Base-by-base conservation (phyloP, 2,797 vertebrate genomes). In the Mionectes olivaceus region DNA sequence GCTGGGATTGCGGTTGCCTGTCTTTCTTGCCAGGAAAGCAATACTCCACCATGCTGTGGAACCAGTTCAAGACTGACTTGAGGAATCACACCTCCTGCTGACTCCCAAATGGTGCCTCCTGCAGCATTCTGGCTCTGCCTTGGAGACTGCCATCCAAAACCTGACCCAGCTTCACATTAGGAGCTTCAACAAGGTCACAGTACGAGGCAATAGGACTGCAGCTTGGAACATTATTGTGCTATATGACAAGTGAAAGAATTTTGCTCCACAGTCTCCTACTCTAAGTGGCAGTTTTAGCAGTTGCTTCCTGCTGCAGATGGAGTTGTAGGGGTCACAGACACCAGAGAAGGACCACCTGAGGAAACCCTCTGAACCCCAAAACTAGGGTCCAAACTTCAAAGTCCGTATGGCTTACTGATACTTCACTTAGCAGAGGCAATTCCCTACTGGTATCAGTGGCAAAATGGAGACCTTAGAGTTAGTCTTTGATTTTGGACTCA, bases 41-140 rank as follows among this genome's bases (percentile, higher is more conserved):
- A 63, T 81, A 78, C 25, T 84, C 91, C 59, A 93, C 79, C 89
- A 91, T 61, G 87, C 89, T 95, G 80, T 76, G 91, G 94, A 76
- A 92, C 85, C 75, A 39, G 89, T 85, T 95, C 89, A 85, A 87
- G 79, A 79, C 82, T 86, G 92, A 91, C 89, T 97, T 78, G 87
- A 96, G 83, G 83, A 96, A 93, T 86, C 3, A 6, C 60, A 94
- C 59, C 83, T 93, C 94, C 94, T 18, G 91, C 89, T 82, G 92
- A 86, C 85, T 91, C 79, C 87, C 89, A 96, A 96, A 94, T 91
- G 89, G 83, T 89, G 56, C 69, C 85, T 95, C 69, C 91, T 79
- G 81, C 74, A 94, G 85, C 77, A 84, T 93, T 61, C 83, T 94
- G 85, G 89, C 80, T 95, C 77, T 89, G 56, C 24, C 52, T 82